Conservation (phyloP, 2,888 invertebrate genomes). For the Eudasyphora cyanicolor region DNA sequence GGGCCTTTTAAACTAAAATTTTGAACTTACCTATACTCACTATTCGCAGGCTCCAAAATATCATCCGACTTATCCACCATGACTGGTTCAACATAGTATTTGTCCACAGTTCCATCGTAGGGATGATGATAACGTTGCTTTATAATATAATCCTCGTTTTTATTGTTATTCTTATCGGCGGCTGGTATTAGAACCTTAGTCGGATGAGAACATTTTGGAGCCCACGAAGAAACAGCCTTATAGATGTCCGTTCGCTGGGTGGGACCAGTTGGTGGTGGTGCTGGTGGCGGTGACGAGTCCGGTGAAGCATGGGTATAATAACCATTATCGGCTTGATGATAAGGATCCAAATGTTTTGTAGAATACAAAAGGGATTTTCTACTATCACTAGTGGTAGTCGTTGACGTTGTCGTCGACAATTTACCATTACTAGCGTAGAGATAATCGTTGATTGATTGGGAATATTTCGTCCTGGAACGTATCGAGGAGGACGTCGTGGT, state of each 20-base stretch:
- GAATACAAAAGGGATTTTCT: constrained; percentile 55
- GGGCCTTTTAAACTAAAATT: too few species aligned
- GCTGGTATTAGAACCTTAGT: constrained; percentile 74
- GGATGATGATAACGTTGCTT: constrained; percentile 60
- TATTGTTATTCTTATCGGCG: constrained; percentile 69
- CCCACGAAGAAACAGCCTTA: constrained; percentile 87
- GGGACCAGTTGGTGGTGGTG: constrained; percentile 56
- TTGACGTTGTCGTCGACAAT: constrained; percentile 52
- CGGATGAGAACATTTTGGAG: constrained; percentile 84
- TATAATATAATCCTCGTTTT: constrained; percentile 66
- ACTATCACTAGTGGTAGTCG: constrained; percentile 63
- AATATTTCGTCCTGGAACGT: constrained; percentile 66
- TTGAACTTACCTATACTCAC: constrained; percentile 77
- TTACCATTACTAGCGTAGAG: constrained; percentile 72
- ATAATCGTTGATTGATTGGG: constrained; percentile 76
- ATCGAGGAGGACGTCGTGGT: constrained; percentile 42
- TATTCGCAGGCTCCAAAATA: constrained; percentile 79
- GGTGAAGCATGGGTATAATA: constrained; percentile 76
- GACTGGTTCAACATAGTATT: background rate
- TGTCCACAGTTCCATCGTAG: constrained; percentile 66
- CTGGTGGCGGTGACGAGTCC: constrained; percentile 73
- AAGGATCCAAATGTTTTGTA: constrained; percentile 52
- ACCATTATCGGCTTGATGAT: constrained; percentile 66
- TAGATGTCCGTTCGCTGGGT: constrained; percentile 83
- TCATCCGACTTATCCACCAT: constrained; percentile 61